These are phyloP conservation scores for Drosophila nigricruria DNA, from an alignment of 2,888 invertebrate genomes.

Conservation along the genomic window DNA sequence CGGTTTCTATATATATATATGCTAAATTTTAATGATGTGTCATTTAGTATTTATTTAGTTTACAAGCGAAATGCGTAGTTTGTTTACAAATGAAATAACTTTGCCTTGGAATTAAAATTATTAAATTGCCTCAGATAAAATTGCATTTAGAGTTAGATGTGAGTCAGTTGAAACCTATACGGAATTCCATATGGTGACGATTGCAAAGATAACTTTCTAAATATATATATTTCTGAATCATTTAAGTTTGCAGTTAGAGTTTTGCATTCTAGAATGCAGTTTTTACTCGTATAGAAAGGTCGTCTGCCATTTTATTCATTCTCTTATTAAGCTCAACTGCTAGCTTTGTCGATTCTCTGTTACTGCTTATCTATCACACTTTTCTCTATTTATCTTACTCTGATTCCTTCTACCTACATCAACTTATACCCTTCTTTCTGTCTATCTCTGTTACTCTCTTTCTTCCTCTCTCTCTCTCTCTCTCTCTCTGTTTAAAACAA, in stretches of 20 bases:
- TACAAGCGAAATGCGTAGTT: neutral
- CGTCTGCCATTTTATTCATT: neutral
- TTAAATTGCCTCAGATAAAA: neutral
- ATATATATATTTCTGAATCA: neutral
- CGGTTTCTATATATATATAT: neutral
- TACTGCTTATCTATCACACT: neutral
- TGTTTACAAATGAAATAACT: neutral
- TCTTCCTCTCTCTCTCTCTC: neutral
- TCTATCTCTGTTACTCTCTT: neutral
- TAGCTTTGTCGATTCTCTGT: neutral
- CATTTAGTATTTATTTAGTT: neutral
- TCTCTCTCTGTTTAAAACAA: too few species aligned
- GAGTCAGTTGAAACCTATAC: neutral
- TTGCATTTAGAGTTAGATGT: neutral
- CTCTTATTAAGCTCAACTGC: neutral
- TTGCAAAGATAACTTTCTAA: neutral
- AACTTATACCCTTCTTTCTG: too few species aligned
- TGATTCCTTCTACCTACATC: too few species aligned
- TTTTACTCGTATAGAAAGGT: neutral
- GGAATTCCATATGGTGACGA: neutral
- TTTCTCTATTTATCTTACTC: neutral
- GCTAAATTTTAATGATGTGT: neutral
- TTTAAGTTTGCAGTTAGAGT: neutral
- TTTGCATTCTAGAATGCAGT: neutral
- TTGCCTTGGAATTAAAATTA: neutral